A percentile compares a stretch with the other conserved stretches of the same genome.
These are phyloP conservation scores for Tachysurus vachellii DNA, from an alignment of 2,113 vertebrate species.

Conservation along the genomic window DNA sequence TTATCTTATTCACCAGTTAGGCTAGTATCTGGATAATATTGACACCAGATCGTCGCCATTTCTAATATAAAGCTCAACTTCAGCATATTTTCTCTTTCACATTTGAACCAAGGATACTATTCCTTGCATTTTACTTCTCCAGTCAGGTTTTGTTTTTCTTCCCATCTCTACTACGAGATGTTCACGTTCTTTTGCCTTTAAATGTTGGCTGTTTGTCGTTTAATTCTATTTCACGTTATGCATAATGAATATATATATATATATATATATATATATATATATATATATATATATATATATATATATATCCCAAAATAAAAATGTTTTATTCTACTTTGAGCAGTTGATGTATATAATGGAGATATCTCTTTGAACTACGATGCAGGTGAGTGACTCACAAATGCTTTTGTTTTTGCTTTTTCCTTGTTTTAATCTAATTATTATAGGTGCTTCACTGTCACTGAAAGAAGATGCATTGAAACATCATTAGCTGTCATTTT, in stretches of 20 bases:
- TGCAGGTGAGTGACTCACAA: background rate
- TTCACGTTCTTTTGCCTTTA: background rate
- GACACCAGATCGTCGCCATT: background rate
- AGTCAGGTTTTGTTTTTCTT: background rate
- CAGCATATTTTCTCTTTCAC: background rate
- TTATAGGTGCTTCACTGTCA: background rate
- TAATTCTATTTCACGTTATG: background rate
- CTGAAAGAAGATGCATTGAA: background rate
- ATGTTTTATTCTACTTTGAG: background rate
- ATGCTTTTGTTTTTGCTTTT: background rate
- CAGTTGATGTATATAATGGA: background rate
- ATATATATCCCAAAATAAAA: background rate
- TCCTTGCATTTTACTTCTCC: background rate
- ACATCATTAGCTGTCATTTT: conserved; percentile 26
- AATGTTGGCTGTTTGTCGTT: background rate
- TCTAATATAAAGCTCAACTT: background rate
- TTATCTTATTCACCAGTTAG: background rate
- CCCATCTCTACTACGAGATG: background rate
- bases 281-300: no score
- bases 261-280: no score
- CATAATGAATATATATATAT: background rate
- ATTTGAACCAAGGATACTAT: background rate
- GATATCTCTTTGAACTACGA: background rate
- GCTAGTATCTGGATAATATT: background rate
- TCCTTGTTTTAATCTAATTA: background rate